Evolutionary conservation across 2,113 vertebrate genomes (phyloP).

Genomic region (Tachysurus vachellii): DNA sequence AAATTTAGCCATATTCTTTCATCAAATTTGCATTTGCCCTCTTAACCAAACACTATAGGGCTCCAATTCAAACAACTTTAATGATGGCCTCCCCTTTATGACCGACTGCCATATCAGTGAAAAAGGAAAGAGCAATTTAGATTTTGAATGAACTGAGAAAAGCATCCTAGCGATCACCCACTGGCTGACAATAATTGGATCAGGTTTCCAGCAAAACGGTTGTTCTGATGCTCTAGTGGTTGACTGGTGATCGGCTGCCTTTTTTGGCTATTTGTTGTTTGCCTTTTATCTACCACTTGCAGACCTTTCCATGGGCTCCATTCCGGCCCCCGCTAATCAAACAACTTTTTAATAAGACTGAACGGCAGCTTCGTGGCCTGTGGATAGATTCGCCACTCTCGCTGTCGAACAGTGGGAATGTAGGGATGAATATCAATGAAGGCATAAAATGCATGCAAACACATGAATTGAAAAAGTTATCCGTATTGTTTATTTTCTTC

Average conservation of each 20-base stretch:
- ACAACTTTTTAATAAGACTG: constrained; percentile 87
- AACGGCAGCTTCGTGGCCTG: constrained; percentile 72
- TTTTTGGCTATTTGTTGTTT: constrained; percentile 76
- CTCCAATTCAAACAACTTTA: constrained; percentile 99
- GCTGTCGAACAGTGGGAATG: constrained; percentile 60
- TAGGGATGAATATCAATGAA: constrained; percentile 75
- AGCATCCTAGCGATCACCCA: constrained; percentile 78
- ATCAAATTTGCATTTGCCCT: constrained; percentile 99
- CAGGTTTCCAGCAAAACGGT: constrained; percentile 84
- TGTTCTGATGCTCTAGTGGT: constrained; percentile 86
- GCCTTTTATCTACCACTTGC: constrained; percentile 88
- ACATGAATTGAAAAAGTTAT: constrained; percentile 21
- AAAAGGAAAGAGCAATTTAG: constrained; percentile 90
- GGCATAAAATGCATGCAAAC: constrained; percentile 31
- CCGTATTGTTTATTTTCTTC: constrained; percentile 20
- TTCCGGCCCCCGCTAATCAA: constrained; percentile 80
- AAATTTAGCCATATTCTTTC: constrained; percentile 99
- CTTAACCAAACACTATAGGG: constrained; percentile 98
- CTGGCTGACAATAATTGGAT: constrained; percentile 90
- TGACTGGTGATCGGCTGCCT: constrained; percentile 73
- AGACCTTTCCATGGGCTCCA: constrained; percentile 80
- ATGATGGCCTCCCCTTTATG: constrained; percentile 97
- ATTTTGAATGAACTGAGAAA: constrained; percentile 86
- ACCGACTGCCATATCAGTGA: constrained; percentile 88
- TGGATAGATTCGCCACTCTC: constrained; percentile 66